phyloP scores from a whole-genome alignment of 2,888 invertebrate species.

The Chromoteleia sp. region DNA sequence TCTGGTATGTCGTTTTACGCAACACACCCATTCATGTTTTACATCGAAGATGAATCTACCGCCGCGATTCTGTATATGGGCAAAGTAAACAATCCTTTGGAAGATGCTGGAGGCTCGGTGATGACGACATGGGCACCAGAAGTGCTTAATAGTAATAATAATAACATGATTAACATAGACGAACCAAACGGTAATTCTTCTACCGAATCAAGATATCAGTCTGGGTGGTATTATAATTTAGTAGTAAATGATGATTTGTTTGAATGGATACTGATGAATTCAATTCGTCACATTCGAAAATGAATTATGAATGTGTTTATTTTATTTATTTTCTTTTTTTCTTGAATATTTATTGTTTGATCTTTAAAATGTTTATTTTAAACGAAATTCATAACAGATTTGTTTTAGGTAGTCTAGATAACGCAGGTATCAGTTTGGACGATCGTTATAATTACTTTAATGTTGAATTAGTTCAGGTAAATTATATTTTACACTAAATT shows the following conservation, averaged over 20 bases:
- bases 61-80: slow-evolving; percentile 92
- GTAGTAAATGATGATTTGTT: slow-evolving; percentile 28
- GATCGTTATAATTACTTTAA: slow-evolving; percentile 86
- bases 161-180: slow-evolving; percentile 39
- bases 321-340: neutral
- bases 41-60: slow-evolving; percentile 91
- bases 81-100: slow-evolving; percentile 88
- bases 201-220: slow-evolving; percentile 32
- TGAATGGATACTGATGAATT: slow-evolving; percentile 22
- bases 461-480: slow-evolving; percentile 86
- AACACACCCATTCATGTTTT: slow-evolving; percentile 91
- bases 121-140: slow-evolving; percentile 37
- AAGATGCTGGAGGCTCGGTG: slow-evolving; percentile 77
- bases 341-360: too few relatives aligned
- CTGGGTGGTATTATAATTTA: slow-evolving; percentile 48
- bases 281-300: neutral
- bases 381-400: too few relatives aligned
- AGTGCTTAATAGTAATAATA: slow-evolving; percentile 40
- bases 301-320: slow-evolving; percentile 4
- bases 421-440: slow-evolving; percentile 36
- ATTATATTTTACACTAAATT: slow-evolving; percentile 55
- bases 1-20: slow-evolving; percentile 88
- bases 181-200: slow-evolving; percentile 44
- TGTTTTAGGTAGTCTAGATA: slow-evolving; percentile 54
- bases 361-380: neutral